A percentile compares a stretch with the other conserved stretches of the same genome.
Conservation (phyloP, 2,113 vertebrate genomes). For the Syngnathus scovelli region DNA sequence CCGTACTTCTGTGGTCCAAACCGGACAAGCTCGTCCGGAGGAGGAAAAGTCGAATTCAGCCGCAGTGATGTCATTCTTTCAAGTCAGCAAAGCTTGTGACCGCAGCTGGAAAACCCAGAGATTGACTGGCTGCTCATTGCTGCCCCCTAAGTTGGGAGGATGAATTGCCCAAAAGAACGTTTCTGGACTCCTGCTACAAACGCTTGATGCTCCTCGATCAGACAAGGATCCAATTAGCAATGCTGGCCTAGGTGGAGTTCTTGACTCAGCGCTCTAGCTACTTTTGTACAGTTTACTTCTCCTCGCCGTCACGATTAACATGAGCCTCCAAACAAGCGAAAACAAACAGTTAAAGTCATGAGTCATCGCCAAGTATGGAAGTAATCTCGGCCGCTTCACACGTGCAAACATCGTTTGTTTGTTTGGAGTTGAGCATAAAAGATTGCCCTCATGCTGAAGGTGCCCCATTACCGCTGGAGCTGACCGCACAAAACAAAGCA, state of each 20-base stretch:
- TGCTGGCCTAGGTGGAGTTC: neutral
- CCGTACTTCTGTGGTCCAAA: conserved; percentile 3
- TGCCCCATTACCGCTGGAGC: conserved; percentile 48
- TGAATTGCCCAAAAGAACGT: neutral
- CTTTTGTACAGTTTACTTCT: conserved; percentile 5
- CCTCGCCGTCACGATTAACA: conserved; percentile 52
- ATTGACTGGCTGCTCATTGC: neutral
- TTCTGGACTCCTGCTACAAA: too few species aligned
- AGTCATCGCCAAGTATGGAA: conserved; percentile 60
- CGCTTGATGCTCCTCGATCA: neutral
- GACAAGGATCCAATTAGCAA: neutral
- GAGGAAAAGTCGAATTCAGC: conserved; percentile 3
- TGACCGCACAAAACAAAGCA: conserved; percentile 40
- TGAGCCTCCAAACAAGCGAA: conserved; percentile 59
- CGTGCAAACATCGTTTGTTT: conserved; percentile 55
- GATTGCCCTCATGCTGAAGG: conserved; percentile 41
- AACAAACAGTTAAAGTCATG: conserved; percentile 65
- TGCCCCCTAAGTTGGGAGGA: neutral
- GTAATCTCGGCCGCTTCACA: conserved; percentile 56
- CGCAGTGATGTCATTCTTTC: conserved; percentile 13
- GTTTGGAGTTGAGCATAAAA: conserved; percentile 47
- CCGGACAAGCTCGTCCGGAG: conserved; percentile 8
- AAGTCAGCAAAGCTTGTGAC: conserved; percentile 7
- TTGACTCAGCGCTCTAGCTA: neutral
- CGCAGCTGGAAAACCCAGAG: neutral